Conservation (phyloP, 2,888 invertebrate species). For the Eupeodes luniger region DNA sequence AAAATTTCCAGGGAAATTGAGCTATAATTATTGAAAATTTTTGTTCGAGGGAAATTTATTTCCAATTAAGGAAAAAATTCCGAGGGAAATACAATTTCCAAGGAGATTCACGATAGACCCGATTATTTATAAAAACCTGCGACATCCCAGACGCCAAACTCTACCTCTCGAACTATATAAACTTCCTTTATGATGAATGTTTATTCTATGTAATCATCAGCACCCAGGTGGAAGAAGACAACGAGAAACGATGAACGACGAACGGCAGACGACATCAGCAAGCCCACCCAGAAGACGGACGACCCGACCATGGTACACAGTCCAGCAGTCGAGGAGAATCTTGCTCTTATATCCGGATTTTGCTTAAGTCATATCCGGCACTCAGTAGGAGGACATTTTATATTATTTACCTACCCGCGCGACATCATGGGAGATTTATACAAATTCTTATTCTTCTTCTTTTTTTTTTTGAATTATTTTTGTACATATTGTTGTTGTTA, state of each 20-base stretch:
- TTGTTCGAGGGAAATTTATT: too few relatives aligned
- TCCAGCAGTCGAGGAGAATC: conserved; percentile 20
- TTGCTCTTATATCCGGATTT: conserved; percentile 61
- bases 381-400: conserved; percentile 31
- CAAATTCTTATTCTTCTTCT: conserved; percentile 2
- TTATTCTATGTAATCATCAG: conserved; percentile 39
- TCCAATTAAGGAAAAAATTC: too few relatives aligned
- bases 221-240: conserved; percentile 40
- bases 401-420: conserved; percentile 31
- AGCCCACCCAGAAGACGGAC: conserved; percentile 35
- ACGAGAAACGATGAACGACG: not conserved
- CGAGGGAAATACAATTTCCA: too few relatives aligned
- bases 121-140: not conserved
- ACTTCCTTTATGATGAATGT: conserved; percentile 26
- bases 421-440: not conserved
- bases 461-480: not conserved
- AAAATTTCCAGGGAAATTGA: too few relatives aligned
- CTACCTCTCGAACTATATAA: not conserved
- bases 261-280: conserved; percentile 9
- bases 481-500: conserved; percentile 9
- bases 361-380: conserved; percentile 65
- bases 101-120: too few relatives aligned
- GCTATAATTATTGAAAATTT: too few relatives aligned
- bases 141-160: not conserved
- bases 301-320: not conserved